These are phyloP conservation scores for Globodera ellingtonae DNA, from an alignment of 1,140 invertebrate species.

Conservation along the genomic window DNA sequence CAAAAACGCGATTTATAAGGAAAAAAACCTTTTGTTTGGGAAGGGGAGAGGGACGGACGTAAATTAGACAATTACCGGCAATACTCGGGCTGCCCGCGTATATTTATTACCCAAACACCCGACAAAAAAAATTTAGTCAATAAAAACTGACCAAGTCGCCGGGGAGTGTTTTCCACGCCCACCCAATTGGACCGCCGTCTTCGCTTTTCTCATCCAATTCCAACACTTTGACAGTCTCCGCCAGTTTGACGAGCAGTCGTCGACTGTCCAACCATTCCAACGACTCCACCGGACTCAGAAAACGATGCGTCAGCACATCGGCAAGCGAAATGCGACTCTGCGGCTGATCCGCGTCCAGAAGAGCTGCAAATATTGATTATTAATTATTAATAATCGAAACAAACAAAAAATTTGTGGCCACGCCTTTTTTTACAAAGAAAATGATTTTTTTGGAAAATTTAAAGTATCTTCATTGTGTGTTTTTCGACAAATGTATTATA, in stretches of 20 bases:
- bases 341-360: slow-evolving; percentile 29
- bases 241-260: slow-evolving; percentile 40
- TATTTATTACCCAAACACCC: no score
- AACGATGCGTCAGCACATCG: slow-evolving; percentile 39
- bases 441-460: neutral
- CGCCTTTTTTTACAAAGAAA: neutral
- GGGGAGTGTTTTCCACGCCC: slow-evolving; percentile 16
- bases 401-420: no score
- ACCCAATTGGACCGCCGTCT: slow-evolving; percentile 6
- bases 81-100: no score
- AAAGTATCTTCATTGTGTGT: no score
- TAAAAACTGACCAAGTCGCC: slow-evolving; percentile 26
- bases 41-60: no score
- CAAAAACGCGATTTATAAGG: no score
- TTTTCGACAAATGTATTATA: no score
- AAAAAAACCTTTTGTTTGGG: no score
- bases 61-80: no score
- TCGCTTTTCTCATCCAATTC: slow-evolving; percentile 29
- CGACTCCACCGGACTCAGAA: slow-evolving; percentile 47
- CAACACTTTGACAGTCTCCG: slow-evolving; percentile 43
- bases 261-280: slow-evolving; percentile 49
- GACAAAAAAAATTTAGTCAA: no score
- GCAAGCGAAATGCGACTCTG: slow-evolving; percentile 28
- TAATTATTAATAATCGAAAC: neutral
- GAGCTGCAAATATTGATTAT: slow-evolving; percentile 30